Evolutionary conservation across 2,113 vertebrate species (phyloP).

Genomic region (Tachysurus fulvidraco): DNA sequence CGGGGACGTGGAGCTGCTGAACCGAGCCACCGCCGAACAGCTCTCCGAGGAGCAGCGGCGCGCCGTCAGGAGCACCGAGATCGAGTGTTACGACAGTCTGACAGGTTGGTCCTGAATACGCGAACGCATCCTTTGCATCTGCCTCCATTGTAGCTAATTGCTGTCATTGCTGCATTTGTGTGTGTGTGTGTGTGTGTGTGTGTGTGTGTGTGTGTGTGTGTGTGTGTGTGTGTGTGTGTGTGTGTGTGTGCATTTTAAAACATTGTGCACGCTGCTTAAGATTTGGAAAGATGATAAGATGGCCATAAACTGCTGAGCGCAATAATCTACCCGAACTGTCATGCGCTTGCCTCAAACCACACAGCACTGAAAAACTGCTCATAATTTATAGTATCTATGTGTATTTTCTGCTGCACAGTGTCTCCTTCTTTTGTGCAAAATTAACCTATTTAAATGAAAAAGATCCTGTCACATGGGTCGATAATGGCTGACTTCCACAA

Average conservation of each 20-base stretch:
- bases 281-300: neutral
- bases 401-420: neutral
- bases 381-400: neutral
- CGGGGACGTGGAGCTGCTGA: constrained; percentile 75
- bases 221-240: no score
- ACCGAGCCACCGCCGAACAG: constrained; percentile 63
- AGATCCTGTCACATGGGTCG: neutral
- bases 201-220: no score
- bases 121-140: neutral
- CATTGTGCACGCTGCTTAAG: neutral
- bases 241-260: no score
- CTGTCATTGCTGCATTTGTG: neutral
- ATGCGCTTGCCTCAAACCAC: neutral
- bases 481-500: neutral
- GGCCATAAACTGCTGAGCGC: neutral
- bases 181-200: neutral
- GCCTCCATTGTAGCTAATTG: no score
- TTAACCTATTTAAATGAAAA: neutral
- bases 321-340: neutral
- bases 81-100: constrained; percentile 91
- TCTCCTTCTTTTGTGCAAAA: neutral
- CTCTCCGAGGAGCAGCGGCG: constrained; percentile 85
- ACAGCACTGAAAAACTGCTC: neutral
- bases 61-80: constrained; percentile 86
- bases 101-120: constrained; percentile 73